Evolutionary conservation across 2,888 invertebrate genomes (phyloP).

Genomic region (Megaustenia siamemsis): DNA sequence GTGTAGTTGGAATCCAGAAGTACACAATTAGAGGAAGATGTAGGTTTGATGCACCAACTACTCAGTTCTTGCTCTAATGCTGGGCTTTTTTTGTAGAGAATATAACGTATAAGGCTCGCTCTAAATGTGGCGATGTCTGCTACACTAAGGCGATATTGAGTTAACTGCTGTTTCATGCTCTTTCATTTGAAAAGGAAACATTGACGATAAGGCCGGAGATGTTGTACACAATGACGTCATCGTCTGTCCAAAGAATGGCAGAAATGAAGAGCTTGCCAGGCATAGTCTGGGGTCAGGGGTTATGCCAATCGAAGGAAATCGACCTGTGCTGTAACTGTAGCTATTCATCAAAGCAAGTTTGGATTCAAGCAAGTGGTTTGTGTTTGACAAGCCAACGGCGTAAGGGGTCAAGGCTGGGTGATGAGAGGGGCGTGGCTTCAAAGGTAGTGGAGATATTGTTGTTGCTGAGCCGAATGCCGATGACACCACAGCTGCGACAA

Average conservation of each 20-base stretch:
- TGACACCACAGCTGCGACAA: slow-evolving; percentile 1
- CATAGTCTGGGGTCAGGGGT: slow-evolving; percentile 43
- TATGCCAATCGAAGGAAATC: slow-evolving; percentile 17
- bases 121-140: slow-evolving; percentile 86
- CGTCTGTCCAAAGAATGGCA: slow-evolving; percentile 46
- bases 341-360: slow-evolving; percentile 44
- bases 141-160: slow-evolving; percentile 24
- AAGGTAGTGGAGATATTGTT: neutral
- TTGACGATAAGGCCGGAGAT: neutral
- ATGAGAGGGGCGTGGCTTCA: slow-evolving; percentile 43
- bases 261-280: slow-evolving; percentile 29
- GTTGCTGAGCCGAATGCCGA: neutral
- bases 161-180: neutral
- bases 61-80: too few relatives aligned
- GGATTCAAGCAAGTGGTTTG: slow-evolving; percentile 42
- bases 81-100: neutral
- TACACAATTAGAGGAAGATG: too few relatives aligned
- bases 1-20: too few relatives aligned
- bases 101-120: neutral
- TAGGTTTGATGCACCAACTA: too few relatives aligned
- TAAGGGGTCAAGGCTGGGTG: slow-evolving; percentile 42
- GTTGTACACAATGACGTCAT: slow-evolving; percentile 17
- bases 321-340: slow-evolving; percentile 20
- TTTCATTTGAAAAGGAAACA: slow-evolving; percentile 39
- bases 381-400: slow-evolving; percentile 11